phyloP scores from a whole-genome alignment of 2,888 invertebrate species.

The Diarsia brunnea region DNA sequence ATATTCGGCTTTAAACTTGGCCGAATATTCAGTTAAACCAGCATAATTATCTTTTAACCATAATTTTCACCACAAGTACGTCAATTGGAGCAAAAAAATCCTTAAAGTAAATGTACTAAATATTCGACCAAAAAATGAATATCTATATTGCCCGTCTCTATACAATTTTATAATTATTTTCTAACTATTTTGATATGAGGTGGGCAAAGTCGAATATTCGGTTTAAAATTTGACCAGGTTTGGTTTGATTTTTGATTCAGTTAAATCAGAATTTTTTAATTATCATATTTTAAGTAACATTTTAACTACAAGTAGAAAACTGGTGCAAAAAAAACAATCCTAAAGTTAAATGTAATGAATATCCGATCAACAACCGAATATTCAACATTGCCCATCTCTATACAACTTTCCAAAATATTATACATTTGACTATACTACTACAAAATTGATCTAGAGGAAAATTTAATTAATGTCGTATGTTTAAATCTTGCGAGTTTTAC shows the following conservation, averaged over 20 bases:
- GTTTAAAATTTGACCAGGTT: not conserved
- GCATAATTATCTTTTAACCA: not conserved
- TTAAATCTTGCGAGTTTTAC: not conserved
- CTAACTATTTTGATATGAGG: slow-evolving; percentile 2
- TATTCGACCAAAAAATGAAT: slow-evolving; percentile 5
- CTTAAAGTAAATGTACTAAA: not conserved
- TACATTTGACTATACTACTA: slow-evolving; percentile 32
- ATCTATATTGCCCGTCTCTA: slow-evolving; percentile 11
- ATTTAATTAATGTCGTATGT: not conserved
- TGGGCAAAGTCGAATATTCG: slow-evolving; percentile 18
- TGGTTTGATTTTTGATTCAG: no score
- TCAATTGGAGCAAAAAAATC: not conserved
- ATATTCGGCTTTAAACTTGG: slow-evolving; percentile 5
- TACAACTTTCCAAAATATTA: slow-evolving; percentile 8
- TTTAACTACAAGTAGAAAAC: not conserved
- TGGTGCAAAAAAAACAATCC: not conserved
- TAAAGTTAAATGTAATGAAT: not conserved
- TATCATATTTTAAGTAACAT: not conserved
- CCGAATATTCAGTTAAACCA: slow-evolving; percentile 16
- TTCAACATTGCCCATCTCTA: slow-evolving; percentile 11
- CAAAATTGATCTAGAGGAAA: slow-evolving; percentile 10
- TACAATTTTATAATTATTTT: not conserved
- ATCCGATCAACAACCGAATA: slow-evolving; percentile 2
- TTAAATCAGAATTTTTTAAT: not conserved
- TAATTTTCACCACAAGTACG: not conserved